These are phyloP conservation scores for Oreonectes daqikongensis DNA, from an alignment of 2,797 vertebrate genomes.

Conservation along the genomic window DNA sequence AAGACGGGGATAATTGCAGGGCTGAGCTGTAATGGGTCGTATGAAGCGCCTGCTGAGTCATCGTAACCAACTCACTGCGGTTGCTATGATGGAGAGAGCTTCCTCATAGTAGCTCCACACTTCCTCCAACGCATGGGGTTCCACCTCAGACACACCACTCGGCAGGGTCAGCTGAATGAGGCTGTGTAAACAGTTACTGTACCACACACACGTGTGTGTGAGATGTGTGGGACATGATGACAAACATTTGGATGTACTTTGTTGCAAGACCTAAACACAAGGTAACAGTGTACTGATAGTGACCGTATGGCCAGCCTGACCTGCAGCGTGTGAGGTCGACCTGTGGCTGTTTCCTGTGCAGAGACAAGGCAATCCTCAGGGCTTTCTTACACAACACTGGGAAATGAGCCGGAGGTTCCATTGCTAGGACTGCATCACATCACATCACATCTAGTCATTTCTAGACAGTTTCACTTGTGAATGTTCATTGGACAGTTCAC, in stretches of 20 bases:
- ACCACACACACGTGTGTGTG: conserved; percentile 36
- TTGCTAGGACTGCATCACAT: conserved; percentile 78
- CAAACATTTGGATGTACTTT: conserved; percentile 1
- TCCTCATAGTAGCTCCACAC: conserved; percentile 87
- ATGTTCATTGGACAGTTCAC: too few species aligned
- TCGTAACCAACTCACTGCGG: conserved; percentile 76
- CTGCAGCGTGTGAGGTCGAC: conserved; percentile 80
- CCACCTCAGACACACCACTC: conserved; percentile 73
- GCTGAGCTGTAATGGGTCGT: conserved; percentile 59
- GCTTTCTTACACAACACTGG: conserved; percentile 86
- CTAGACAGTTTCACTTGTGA: too few species aligned
- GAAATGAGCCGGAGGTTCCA: conserved; percentile 87
- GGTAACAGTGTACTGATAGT: conserved; percentile 17
- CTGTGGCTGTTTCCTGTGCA: conserved; percentile 79
- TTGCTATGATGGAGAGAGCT: conserved; percentile 78
- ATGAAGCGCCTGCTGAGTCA: conserved; percentile 64
- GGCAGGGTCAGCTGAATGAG: conserved; percentile 89
- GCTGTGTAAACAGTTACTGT: conserved; percentile 86
- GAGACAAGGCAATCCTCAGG: conserved; percentile 80
- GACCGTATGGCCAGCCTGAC: conserved; percentile 64
- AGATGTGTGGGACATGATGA: conserved; percentile 8
- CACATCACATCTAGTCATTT: not conserved
- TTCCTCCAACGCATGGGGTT: conserved; percentile 81
- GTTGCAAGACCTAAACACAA: conserved; percentile 17
- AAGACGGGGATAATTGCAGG: conserved; percentile 74